Percentiles rank a stretch among this genome's conserved stretches.
Evolutionary conservation across 2,888 invertebrate genomes (phyloP).

Genomic region (Drosophila meridiana): DNA sequence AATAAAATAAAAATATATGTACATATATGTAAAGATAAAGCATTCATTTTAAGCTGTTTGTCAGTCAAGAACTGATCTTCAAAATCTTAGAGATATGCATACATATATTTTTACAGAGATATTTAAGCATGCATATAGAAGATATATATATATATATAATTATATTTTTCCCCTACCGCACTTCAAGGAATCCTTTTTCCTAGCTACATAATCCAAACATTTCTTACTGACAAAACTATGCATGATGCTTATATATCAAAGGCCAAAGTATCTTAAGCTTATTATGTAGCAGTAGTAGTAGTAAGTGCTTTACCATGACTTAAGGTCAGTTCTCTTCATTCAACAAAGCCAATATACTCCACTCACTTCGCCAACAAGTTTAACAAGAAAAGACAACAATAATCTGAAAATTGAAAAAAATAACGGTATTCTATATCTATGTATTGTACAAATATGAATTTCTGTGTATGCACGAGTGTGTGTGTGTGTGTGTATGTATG

Average conservation of each 20-base stretch:
- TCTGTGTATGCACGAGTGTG: background rate
- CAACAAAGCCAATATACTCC: background rate
- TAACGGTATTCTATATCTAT: constrained; percentile 24
- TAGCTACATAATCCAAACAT: background rate
- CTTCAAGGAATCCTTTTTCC: too few relatives aligned
- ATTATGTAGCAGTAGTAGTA: too few relatives aligned
- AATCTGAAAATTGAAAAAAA: constrained; percentile 18
- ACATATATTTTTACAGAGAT: too few relatives aligned
- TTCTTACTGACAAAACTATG: too few relatives aligned
- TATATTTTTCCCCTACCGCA: too few relatives aligned
- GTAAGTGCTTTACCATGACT: background rate
- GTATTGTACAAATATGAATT: constrained; percentile 35
- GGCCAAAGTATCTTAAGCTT: background rate
- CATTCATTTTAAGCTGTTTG: too few relatives aligned
- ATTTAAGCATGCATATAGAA: too few relatives aligned
- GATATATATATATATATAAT: background rate
- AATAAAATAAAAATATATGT: too few relatives aligned
- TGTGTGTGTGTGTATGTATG: background rate
- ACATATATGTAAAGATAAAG: too few relatives aligned
- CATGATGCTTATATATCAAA: background rate
- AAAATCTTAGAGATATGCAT: too few relatives aligned
- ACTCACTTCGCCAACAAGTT: background rate
- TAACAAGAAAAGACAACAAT: background rate
- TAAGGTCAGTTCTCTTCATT: background rate
- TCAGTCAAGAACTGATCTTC: too few relatives aligned